A percentile compares a stretch with the other conserved stretches of the same genome.
Evolutionary conservation across 1,140 invertebrate genomes (phyloP).

Genomic region (Aphaenogaster ashmeadi): DNA sequence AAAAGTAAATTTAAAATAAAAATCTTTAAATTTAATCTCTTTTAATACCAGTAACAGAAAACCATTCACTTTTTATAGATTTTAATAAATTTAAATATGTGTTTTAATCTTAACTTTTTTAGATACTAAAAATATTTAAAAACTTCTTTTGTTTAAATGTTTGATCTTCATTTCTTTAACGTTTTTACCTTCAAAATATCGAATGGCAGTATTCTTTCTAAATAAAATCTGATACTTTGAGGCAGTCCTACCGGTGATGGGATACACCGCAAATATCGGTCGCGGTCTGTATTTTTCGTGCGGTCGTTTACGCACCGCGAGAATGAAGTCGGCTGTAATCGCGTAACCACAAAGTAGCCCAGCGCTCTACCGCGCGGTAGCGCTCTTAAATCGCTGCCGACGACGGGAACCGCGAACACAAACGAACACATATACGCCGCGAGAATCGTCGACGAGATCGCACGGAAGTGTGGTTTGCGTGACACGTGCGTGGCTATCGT

Average conservation of each 20-base stretch:
- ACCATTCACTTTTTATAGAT: background rate
- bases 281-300: conserved; percentile 51
- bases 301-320: conserved; percentile 68
- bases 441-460: conserved; percentile 61
- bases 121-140: background rate
- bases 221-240: conserved; percentile 46
- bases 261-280: conserved; percentile 53
- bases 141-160: background rate
- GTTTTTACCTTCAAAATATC: background rate
- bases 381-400: conserved; percentile 59
- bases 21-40: background rate
- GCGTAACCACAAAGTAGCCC: conserved; percentile 80
- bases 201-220: background rate
- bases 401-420: conserved; percentile 46
- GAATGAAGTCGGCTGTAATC: conserved; percentile 81
- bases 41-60: background rate
- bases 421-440: conserved; percentile 55
- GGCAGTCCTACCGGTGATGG: background rate
- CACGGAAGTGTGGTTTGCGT: conserved; percentile 51
- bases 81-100: background rate
- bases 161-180: background rate
- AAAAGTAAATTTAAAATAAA: background rate
- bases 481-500: conserved; percentile 67
- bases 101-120: background rate
- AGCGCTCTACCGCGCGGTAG: conserved; percentile 74